Percentiles rank a stretch among this genome's conserved stretches.
These are phyloP conservation scores for Pantherophis guttatus DNA, from an alignment of 2,113 vertebrate genomes.

Conservation along the genomic window DNA sequence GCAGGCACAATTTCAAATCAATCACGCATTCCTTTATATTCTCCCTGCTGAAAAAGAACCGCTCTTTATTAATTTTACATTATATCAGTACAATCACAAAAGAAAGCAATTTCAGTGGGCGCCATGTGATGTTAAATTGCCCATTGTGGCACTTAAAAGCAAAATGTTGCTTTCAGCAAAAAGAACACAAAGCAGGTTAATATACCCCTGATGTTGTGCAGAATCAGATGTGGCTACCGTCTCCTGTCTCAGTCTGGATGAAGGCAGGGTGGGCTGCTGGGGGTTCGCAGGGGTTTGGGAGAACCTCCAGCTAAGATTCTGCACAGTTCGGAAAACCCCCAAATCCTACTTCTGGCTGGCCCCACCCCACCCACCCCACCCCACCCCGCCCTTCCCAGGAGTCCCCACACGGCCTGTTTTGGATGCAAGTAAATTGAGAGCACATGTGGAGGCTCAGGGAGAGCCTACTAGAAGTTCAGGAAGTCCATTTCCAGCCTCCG, in stretches of 20 bases:
- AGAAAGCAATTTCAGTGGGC: not conserved
- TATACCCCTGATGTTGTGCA: not conserved
- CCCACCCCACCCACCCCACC: too few relatives aligned
- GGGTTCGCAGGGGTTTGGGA: too few relatives aligned
- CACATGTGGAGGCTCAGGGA: too few relatives aligned
- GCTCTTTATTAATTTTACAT: constrained; percentile 38
- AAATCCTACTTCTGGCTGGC: too few relatives aligned
- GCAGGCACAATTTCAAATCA: constrained; percentile 48
- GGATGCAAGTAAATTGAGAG: too few relatives aligned
- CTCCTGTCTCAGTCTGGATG: not conserved
- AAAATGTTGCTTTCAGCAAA: constrained; percentile 5
- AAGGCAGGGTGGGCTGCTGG: too few relatives aligned
- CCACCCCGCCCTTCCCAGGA: too few relatives aligned
- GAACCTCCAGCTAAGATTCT: too few relatives aligned
- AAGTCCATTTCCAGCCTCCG: too few relatives aligned
- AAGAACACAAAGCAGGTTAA: not conserved
- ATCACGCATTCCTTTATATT: constrained; percentile 18
- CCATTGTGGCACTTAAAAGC: not conserved
- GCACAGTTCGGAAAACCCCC: too few relatives aligned
- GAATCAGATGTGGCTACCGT: not conserved
- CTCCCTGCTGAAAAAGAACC: constrained; percentile 22
- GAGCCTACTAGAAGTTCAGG: too few relatives aligned
- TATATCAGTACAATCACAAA: not conserved
- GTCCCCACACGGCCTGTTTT: too few relatives aligned
- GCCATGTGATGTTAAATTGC: not conserved